Base-by-base conservation (phyloP, 1,140 invertebrate genomes). In the Heliconius nattereri region DNA sequence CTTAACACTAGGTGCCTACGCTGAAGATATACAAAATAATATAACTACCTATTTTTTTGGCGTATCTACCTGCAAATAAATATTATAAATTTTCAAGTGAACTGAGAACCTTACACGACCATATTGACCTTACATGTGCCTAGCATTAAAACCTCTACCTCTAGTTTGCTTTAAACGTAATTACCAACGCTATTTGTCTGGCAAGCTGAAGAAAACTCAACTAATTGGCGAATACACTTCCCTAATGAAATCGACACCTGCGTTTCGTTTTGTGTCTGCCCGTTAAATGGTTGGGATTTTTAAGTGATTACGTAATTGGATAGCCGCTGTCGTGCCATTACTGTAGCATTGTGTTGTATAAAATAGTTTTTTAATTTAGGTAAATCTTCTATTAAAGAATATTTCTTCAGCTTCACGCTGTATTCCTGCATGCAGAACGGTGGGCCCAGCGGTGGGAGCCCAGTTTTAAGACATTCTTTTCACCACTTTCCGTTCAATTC, bases 211-310 rank as follows among this genome's bases (percentile, higher is more conserved):
- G 49, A 54, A 57, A 73, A 72, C 76, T 78, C 71, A 73, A 78
- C 76, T 78, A 78, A 78, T 78, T 78, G 76, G 71, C 32, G 76
- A 54, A 73, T 78, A 57, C 76, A 78, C 71, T 73, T 71, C n/a
- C 45, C 71, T 78, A 78, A 78, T 78, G 76, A 78, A 78, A 78
- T 78, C 76, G 73, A 29, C 49, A 37, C 23, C 71, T 70, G 76
- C 35, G 72, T 71, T 78, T 78, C 75, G 75, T 57, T 78, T 78
- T 78, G 19, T 78, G 76, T 78, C 76, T 78, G 76, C 40, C 71
- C 49, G 71, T 54, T 73, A n/a, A 73, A 73, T 32, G 52, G 29
- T 60, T 71, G 49, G 60, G 75, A 73, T 54, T 78, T 60, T 78
- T 78, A 78, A 78, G 32, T 75, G 60, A 70, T 54, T 76, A 26